Evolutionary conservation across 2,797 vertebrate species (phyloP), one percentile per base, ranked within the genome.

Genomic region (Pangasius macronema): DNA sequence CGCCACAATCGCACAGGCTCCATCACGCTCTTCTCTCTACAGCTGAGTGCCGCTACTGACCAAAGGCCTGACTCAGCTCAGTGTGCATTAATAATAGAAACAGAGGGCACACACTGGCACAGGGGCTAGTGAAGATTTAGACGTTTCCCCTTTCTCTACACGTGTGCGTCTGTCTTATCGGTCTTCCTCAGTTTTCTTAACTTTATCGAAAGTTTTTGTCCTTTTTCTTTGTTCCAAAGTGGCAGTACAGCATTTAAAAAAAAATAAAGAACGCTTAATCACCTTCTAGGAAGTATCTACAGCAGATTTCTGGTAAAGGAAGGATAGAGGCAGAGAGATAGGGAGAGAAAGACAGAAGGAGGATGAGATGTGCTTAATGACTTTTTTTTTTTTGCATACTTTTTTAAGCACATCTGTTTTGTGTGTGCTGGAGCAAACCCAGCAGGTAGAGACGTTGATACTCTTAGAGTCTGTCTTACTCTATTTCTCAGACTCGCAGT

Each of bases 31-130:
- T 89, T 90, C 82, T 86, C 91, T 93, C 93, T 90, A 89, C 91
- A 88, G 92, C 91, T 89, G 91, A 92, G 92, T 92, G 91, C 93
- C 91, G 92, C 93, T 89, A 88, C 92, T 88, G 89, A 93, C 94
- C 93, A 91, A 91, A 63, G 84, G 93, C 80, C 94, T 95, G 94
- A 95, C 93, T 91, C 94, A 93, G 94, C 94, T 94, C 90, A 92
- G 85, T 86, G 67, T 82, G 88, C 72, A 87, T 87, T 91, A 91
- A 89, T 90, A 90, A 89, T 84, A 83, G 87, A 87, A 88, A 85
- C 73, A 61, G 85, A 84, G 88, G 88, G 89, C 87, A 88, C 57
- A 84, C 68, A 65, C 85, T 86, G 88, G 84, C 82, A 83, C 83
- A 86, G 79, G 46, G 72, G 85, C 42, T 83, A 76, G 84, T 24